phyloP scores from a whole-genome alignment of 2,113 vertebrate species.

The Crotalus horridus region DNA sequence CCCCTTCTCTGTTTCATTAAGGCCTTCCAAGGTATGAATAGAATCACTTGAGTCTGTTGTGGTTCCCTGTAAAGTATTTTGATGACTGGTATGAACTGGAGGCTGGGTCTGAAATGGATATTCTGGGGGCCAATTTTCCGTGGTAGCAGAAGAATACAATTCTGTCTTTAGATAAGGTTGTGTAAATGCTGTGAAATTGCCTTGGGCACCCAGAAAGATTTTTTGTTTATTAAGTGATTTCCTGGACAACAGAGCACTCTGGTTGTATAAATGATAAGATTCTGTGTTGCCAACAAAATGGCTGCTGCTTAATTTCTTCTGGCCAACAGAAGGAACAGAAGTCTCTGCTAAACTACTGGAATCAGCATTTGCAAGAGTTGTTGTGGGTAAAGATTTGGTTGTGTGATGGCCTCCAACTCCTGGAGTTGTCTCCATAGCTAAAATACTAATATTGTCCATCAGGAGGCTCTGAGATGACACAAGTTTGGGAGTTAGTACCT shows the following conservation, averaged over 20 bases:
- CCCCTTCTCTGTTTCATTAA: slow-evolving; percentile 53
- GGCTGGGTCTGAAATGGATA: slow-evolving; percentile 46
- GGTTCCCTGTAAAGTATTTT: slow-evolving; percentile 70
- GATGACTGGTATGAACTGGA: slow-evolving; percentile 43
- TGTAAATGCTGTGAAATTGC: slow-evolving; percentile 66
- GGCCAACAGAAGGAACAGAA: slow-evolving; percentile 13
- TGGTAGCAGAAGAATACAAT: slow-evolving; percentile 56
- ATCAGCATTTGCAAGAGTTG: slow-evolving; percentile 36
- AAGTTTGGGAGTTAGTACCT: slow-evolving; percentile 75
- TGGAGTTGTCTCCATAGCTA: slow-evolving; percentile 68
- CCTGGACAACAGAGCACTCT: slow-evolving; percentile 64
- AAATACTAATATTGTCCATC: slow-evolving; percentile 67
- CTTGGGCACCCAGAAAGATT: slow-evolving; percentile 67
- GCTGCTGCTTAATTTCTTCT: slow-evolving; percentile 26
- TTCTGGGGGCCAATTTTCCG: slow-evolving; percentile 65
- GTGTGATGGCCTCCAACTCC: slow-evolving; percentile 46
- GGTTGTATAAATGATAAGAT: slow-evolving; percentile 53
- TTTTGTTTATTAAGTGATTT: slow-evolving; percentile 66
- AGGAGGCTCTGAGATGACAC: slow-evolving; percentile 71
- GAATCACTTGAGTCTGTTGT: slow-evolving; percentile 46
- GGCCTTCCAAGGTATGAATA: slow-evolving; percentile 52
- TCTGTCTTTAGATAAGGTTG: slow-evolving; percentile 59
- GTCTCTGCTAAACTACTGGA: slow-evolving; percentile 45
- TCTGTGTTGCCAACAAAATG: slow-evolving; percentile 58
- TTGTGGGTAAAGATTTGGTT: slow-evolving; percentile 27